phyloP scores from a whole-genome alignment of 2,797 vertebrate species.

The Gymnothorax reevesii region DNA sequence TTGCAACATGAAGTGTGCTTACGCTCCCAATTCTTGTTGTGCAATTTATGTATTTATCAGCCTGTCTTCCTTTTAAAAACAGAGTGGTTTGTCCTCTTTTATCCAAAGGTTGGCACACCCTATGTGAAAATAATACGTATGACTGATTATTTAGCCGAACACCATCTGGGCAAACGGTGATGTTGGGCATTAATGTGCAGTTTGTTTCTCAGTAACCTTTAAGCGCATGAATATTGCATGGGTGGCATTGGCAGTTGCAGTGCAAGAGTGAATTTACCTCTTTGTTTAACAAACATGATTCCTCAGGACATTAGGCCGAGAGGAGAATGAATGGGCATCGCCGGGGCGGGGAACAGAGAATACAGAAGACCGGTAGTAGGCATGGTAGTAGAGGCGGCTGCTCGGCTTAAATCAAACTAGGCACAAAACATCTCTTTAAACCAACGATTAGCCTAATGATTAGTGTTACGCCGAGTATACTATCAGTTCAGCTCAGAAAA shows the following conservation, averaged over 20 bases:
- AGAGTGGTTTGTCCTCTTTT: conserved; percentile 10
- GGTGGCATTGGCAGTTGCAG: not conserved
- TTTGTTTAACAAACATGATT: not conserved
- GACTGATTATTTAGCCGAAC: conserved; percentile 10
- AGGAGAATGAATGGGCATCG: not conserved
- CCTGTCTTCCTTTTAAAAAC: conserved; percentile 7
- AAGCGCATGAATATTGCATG: conserved; percentile 6
- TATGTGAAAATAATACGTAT: conserved; percentile 14
- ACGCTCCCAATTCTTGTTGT: not conserved
- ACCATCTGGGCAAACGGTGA: conserved; percentile 17
- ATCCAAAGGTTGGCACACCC: conserved; percentile 15
- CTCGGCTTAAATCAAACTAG: no score
- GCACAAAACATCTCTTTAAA: no score
- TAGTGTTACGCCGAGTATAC: no score
- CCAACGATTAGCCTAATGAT: no score
- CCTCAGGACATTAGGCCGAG: not conserved
- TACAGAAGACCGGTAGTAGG: not conserved
- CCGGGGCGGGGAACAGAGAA: not conserved
- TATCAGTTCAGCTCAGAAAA: no score
- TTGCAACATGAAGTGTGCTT: not conserved
- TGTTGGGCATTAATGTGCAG: not conserved
- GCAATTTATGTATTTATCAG: not conserved
- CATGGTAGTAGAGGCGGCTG: not conserved
- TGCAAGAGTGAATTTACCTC: not conserved
- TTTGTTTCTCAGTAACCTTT: conserved; percentile 19